phyloP scores from a whole-genome alignment of 2,888 invertebrate species.

The Mayetiola destructor region DNA sequence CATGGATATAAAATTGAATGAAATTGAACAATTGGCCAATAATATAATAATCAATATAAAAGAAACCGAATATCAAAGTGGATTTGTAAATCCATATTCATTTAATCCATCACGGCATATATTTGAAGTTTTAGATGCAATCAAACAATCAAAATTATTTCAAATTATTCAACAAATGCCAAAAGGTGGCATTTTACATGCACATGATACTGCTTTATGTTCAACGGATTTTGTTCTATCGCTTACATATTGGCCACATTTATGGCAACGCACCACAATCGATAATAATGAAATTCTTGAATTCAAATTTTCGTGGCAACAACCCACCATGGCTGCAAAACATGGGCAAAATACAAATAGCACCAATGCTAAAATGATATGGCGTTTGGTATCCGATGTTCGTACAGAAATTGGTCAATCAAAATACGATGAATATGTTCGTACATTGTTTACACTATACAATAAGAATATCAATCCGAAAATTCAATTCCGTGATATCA shows the following conservation, averaged over 20 bases:
- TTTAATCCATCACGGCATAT: constrained; percentile 54
- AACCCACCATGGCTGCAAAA: constrained; percentile 16
- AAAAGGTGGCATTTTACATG: constrained; percentile 58
- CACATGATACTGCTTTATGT: constrained; percentile 50
- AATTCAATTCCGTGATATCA: constrained; percentile 38
- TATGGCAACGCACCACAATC: constrained; percentile 39
- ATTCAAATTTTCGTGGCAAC: constrained; percentile 29
- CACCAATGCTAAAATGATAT: constrained; percentile 26
- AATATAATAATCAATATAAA: constrained; percentile 45
- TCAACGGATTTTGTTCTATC: constrained; percentile 47
- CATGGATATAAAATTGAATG: constrained; percentile 36
- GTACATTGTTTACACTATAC: constrained; percentile 41
- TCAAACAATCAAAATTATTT: constrained; percentile 49
- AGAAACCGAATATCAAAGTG: constrained; percentile 39
- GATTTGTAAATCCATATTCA: constrained; percentile 39
- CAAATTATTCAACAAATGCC: constrained; percentile 52
- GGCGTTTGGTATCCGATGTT: constrained; percentile 37
- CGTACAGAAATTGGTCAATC: constrained; percentile 28
- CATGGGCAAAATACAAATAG: not conserved
- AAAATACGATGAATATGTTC: constrained; percentile 40
- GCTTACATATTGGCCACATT: constrained; percentile 45
- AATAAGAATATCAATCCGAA: constrained; percentile 34
- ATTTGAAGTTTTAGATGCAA: constrained; percentile 42
- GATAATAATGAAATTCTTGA: constrained; percentile 23
- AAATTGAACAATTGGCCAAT: constrained; percentile 41